Conservation (phyloP, 53 echinoderm and acorn worm genomes). For the Astropecten irregularis region DNA sequence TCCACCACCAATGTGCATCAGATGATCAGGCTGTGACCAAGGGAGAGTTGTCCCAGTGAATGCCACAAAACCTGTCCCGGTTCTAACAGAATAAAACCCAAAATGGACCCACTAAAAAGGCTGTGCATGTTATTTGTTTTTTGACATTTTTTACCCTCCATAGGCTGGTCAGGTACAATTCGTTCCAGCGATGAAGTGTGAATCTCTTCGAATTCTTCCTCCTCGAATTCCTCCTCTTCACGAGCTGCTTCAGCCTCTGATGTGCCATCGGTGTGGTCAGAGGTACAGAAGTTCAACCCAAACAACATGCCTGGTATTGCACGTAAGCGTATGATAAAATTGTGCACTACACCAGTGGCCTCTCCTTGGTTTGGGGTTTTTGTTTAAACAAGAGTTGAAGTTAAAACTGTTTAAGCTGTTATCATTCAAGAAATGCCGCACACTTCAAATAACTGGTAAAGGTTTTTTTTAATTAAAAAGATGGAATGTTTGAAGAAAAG, state of each 20-base stretch:
- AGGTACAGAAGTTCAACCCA: conserved; percentile 17
- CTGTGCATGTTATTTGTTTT: too few relatives aligned
- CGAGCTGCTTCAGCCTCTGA: not conserved
- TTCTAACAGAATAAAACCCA: too few relatives aligned
- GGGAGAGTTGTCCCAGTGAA: too few relatives aligned
- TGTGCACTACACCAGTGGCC: conserved; percentile 41
- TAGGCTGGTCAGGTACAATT: conserved; percentile 22
- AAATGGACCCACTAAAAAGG: too few relatives aligned
- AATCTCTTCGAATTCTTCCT: conserved; percentile 33
- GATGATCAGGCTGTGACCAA: too few relatives aligned
- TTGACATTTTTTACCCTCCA: conserved; percentile 29
- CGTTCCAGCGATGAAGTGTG: conserved; percentile 32
- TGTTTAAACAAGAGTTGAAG: conserved; percentile 9
- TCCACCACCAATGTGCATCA: too few relatives aligned
- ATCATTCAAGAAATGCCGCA: too few relatives aligned
- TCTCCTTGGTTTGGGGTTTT: conserved; percentile 24
- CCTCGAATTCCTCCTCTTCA: not conserved
- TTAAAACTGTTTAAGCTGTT: not conserved
- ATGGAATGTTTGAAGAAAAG: too few relatives aligned
- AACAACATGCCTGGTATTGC: conserved; percentile 32
- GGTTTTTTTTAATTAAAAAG: too few relatives aligned
- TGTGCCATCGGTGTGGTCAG: conserved; percentile 11
- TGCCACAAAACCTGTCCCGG: too few relatives aligned
- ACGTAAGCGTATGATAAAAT: conserved; percentile 41
- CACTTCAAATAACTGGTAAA: too few relatives aligned